Percentiles rank a stretch among this genome's conserved stretches.
phyloP scores from a whole-genome alignment of 2,113 vertebrate genomes.

The Sorex fumeus region DNA sequence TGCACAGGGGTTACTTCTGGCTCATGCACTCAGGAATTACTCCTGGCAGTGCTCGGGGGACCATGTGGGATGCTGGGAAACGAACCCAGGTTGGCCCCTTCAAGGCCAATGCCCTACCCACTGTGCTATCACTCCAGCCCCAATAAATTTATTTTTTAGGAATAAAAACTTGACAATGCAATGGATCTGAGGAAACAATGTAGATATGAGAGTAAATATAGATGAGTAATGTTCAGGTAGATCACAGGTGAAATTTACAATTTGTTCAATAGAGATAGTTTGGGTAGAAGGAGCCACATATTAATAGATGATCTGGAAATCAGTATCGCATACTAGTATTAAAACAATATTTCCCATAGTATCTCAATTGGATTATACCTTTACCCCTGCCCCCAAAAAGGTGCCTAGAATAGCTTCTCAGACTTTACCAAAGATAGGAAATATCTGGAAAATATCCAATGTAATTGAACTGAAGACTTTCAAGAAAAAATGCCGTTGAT shows the following conservation, averaged over 20 bases:
- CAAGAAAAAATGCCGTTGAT: conserved; percentile 28
- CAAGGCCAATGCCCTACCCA: too few relatives aligned
- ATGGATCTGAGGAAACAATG: not conserved
- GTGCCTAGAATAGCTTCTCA: not conserved
- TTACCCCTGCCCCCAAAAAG: not conserved
- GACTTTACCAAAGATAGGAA: conserved; percentile 47
- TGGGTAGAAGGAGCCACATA: not conserved
- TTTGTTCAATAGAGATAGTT: conserved; percentile 63
- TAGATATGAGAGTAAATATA: conserved; percentile 53
- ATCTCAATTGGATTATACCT: conserved; percentile 59
- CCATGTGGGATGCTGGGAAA: too few relatives aligned
- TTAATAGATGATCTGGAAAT: conserved; percentile 50
- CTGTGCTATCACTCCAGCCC: too few relatives aligned
- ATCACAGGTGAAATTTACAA: conserved; percentile 43
- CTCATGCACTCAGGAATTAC: too few relatives aligned
- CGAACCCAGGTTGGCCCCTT: too few relatives aligned
- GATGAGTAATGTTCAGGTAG: not conserved
- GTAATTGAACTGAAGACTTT: conserved; percentile 40
- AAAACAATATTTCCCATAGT: conserved; percentile 24
- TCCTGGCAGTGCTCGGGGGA: too few relatives aligned
- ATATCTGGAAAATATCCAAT: not conserved
- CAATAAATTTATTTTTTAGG: not conserved
- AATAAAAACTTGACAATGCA: conserved; percentile 42
- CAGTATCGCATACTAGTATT: not conserved
- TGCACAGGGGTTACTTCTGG: too few relatives aligned